Conservation (phyloP, 2,113 vertebrate genomes). For the Alexandromys fortis region DNA sequence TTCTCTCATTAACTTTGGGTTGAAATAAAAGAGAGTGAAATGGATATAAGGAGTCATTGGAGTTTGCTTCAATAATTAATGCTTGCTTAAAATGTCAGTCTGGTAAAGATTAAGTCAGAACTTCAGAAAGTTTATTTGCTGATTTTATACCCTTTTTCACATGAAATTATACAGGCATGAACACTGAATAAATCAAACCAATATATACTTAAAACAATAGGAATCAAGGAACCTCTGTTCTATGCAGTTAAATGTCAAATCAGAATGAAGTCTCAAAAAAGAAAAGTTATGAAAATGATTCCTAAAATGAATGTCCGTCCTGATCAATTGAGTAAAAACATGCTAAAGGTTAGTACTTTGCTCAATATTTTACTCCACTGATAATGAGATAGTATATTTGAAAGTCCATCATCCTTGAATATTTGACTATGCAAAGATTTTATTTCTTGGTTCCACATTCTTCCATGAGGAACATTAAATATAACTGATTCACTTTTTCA, state of each 20-base stretch:
- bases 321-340: neutral
- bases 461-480: conserved; percentile 45
- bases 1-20: neutral
- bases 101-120: neutral
- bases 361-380: conserved; percentile 40
- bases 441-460: conserved; percentile 36
- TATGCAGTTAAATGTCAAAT: neutral
- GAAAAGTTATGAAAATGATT: conserved; percentile 17
- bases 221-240: neutral
- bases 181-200: neutral
- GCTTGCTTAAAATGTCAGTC: neutral
- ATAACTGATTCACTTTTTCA: conserved; percentile 32
- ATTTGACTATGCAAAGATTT: conserved; percentile 41
- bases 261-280: neutral
- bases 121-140: neutral
- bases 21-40: neutral
- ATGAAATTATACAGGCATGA: neutral
- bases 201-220: neutral
- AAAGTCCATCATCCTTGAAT: conserved; percentile 49
- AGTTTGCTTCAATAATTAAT: conserved; percentile 41
- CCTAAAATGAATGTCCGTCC: conserved; percentile 19
- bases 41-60: neutral
- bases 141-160: neutral
- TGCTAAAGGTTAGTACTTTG: neutral
- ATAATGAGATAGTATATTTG: conserved; percentile 31